These are phyloP conservation scores for Sandelia bainsii DNA, from an alignment of 2,797 vertebrate genomes.

Conservation along the genomic window DNA sequence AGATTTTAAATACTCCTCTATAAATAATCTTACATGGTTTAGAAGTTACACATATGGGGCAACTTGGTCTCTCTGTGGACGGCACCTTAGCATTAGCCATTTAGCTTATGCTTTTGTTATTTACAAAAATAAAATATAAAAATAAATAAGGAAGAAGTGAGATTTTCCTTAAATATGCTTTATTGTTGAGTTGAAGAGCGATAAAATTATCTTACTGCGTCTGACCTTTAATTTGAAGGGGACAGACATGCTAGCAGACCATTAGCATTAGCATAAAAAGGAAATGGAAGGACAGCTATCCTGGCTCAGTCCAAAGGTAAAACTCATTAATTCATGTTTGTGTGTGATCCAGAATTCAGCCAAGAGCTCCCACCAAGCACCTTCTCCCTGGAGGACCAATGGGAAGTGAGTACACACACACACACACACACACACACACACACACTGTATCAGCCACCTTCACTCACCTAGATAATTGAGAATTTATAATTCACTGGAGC, in stretches of 20 bases:
- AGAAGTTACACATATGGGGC: background rate
- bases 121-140: too few relatives aligned
- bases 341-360: conserved; percentile 91
- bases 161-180: too few relatives aligned
- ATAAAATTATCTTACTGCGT: too few relatives aligned
- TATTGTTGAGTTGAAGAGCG: too few relatives aligned
- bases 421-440: conserved; percentile 18
- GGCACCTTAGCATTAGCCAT: too few relatives aligned
- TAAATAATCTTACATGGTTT: background rate
- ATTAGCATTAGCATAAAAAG: too few relatives aligned
- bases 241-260: too few relatives aligned
- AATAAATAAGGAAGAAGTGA: too few relatives aligned
- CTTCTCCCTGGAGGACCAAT: conserved; percentile 95
- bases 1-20: conserved; percentile 14
- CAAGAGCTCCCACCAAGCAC: conserved; percentile 92
- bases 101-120: too few relatives aligned
- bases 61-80: background rate
- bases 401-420: conserved; percentile 91
- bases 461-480: conserved; percentile 64
- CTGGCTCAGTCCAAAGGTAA: too few relatives aligned
- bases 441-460: conserved; percentile 5
- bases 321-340: background rate
- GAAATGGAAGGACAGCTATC: too few relatives aligned
- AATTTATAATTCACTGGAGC: conserved; percentile 68
- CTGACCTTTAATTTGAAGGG: background rate